A percentile compares a stretch with the other conserved stretches of the same genome.
Conservation (phyloP, 2,113 vertebrate species). For the Ivindomyrus marchei region DNA sequence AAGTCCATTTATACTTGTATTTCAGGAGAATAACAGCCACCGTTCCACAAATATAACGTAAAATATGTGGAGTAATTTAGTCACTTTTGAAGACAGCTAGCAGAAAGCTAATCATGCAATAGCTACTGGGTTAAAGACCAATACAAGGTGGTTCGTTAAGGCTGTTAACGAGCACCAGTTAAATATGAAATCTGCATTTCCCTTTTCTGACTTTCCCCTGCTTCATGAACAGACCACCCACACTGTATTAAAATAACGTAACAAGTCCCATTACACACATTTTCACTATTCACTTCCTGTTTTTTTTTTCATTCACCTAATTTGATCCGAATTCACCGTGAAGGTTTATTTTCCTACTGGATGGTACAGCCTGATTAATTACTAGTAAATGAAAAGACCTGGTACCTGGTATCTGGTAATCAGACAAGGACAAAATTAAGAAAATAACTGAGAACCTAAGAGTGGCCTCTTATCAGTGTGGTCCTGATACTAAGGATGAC, state of each 20-base stretch:
- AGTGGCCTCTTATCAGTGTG: not conserved
- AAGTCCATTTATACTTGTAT: not conserved
- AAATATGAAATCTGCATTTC: constrained; percentile 15
- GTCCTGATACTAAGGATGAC: not conserved
- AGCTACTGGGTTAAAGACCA: not conserved
- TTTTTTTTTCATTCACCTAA: not conserved
- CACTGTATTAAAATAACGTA: not conserved
- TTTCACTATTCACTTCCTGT: not conserved
- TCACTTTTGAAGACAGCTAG: not conserved
- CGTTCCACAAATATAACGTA: not conserved
- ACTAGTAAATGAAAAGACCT: not conserved
- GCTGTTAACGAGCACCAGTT: constrained; percentile 8
- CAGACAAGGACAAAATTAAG: not conserved
- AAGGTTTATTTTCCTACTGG: not conserved
- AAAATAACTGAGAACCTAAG: not conserved
- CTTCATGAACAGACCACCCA: not conserved
- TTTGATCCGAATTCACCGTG: not conserved
- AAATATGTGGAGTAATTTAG: not conserved
- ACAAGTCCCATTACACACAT: not conserved
- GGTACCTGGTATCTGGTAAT: not conserved
- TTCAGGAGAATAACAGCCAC: not conserved
- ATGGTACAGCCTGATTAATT: not conserved
- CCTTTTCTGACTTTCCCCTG: not conserved
- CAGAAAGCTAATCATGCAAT: not conserved
- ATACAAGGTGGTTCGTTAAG: not conserved